Conservation (phyloP, 2,888 invertebrate genomes). For the Parascotia fuliginaria region DNA sequence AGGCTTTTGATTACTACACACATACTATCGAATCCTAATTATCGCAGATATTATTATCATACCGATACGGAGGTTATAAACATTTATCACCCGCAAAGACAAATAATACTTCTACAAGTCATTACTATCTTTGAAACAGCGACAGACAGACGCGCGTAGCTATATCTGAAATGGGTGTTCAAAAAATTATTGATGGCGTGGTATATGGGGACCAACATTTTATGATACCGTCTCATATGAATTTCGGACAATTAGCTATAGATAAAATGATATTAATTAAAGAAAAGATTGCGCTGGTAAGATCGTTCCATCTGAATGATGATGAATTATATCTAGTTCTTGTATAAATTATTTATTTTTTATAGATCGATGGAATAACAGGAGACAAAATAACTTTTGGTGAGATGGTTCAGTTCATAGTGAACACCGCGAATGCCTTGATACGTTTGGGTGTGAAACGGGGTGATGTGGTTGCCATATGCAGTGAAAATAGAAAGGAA, state of each 20-base stretch:
- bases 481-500: slow-evolving; percentile 66
- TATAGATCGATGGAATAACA: slow-evolving; percentile 47
- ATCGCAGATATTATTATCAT: no score
- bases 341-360: slow-evolving; percentile 23
- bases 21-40: no score
- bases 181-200: slow-evolving; percentile 24
- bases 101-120: not conserved
- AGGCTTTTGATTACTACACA: no score
- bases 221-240: slow-evolving; percentile 57
- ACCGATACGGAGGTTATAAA: no score
- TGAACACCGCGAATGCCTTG: slow-evolving; percentile 55
- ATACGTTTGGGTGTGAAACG: slow-evolving; percentile 49
- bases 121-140: not conserved
- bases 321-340: not conserved
- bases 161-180: not conserved
- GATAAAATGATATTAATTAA: slow-evolving; percentile 50
- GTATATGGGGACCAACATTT: slow-evolving; percentile 53
- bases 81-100: not conserved
- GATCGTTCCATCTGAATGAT: slow-evolving; percentile 12
- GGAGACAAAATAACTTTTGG: slow-evolving; percentile 53
- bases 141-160: not conserved
- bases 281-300: slow-evolving; percentile 62
- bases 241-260: slow-evolving; percentile 58
- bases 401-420: slow-evolving; percentile 54
- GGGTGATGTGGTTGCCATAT: slow-evolving; percentile 62